Conservation (phyloP, 2,888 invertebrate species). For the Phalera bucephala region DNA sequence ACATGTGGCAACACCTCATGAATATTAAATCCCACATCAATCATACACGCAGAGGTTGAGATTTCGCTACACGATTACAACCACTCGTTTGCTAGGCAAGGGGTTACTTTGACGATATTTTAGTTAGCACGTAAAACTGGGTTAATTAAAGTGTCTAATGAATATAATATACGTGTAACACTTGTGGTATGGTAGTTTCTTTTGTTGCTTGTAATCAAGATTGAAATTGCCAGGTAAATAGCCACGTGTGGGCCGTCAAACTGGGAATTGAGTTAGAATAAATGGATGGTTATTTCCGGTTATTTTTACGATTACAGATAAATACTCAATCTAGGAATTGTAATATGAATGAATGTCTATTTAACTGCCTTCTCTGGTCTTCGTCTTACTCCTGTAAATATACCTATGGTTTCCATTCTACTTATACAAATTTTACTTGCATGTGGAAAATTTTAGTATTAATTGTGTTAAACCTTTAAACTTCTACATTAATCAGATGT, state of each 20-base stretch:
- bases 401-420: too few species aligned
- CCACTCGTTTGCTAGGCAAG: conserved; percentile 48
- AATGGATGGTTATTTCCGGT: neutral
- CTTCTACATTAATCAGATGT: too few species aligned
- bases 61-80: conserved; percentile 43
- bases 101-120: conserved; percentile 45
- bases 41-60: conserved; percentile 57
- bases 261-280: neutral
- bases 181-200: neutral
- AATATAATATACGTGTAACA: conserved; percentile 20
- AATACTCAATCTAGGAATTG: too few species aligned
- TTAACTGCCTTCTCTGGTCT: too few species aligned
- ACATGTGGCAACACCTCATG: conserved; percentile 68
- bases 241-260: neutral
- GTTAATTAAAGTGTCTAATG: conserved; percentile 53
- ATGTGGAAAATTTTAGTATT: too few species aligned
- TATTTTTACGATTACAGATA: too few species aligned
- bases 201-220: conserved; percentile 2
- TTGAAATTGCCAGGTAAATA: neutral
- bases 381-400: too few species aligned
- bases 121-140: conserved; percentile 38
- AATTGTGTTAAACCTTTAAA: too few species aligned
- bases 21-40: conserved; percentile 78
- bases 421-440: too few species aligned
- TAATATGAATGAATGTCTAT: too few species aligned